Evolutionary conservation across 2,797 vertebrate species (phyloP).

Genomic region (Epinephelus coioides): DNA sequence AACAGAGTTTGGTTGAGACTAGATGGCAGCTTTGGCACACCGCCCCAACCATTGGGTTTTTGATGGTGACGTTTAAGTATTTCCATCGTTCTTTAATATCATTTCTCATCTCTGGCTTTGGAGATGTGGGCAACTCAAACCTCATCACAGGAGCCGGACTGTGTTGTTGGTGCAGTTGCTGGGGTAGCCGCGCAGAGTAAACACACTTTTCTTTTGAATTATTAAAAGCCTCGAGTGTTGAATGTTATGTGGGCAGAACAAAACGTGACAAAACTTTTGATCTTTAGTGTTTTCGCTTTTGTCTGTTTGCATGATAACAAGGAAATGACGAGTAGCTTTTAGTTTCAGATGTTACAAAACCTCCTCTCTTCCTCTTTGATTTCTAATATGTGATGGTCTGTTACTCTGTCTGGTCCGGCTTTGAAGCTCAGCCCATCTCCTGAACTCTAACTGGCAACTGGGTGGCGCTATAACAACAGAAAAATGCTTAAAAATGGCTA

Average conservation of each 20-base stretch:
- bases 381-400: conserved; percentile 52
- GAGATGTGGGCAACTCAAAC: conserved; percentile 64
- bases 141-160: conserved; percentile 55
- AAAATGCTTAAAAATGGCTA: too few species aligned
- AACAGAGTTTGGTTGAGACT: conserved; percentile 49
- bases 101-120: conserved; percentile 64
- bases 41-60: conserved; percentile 51
- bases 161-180: conserved; percentile 45
- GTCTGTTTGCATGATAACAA: conserved; percentile 29
- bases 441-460: neutral
- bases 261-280: conserved; percentile 14
- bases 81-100: conserved; percentile 68
- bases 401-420: conserved; percentile 34
- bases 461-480: too few species aligned
- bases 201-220: conserved; percentile 51
- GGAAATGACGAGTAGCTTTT: conserved; percentile 25
- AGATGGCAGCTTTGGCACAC: conserved; percentile 64
- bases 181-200: conserved; percentile 47
- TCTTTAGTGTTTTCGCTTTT: conserved; percentile 21
- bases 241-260: conserved; percentile 25
- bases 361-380: conserved; percentile 19
- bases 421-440: conserved; percentile 14
- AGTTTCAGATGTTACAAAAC: conserved; percentile 36
- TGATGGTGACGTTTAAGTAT: conserved; percentile 69
- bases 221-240: conserved; percentile 37